Conservation (phyloP, 1,140 invertebrate species). For the Vanessa atalanta region DNA sequence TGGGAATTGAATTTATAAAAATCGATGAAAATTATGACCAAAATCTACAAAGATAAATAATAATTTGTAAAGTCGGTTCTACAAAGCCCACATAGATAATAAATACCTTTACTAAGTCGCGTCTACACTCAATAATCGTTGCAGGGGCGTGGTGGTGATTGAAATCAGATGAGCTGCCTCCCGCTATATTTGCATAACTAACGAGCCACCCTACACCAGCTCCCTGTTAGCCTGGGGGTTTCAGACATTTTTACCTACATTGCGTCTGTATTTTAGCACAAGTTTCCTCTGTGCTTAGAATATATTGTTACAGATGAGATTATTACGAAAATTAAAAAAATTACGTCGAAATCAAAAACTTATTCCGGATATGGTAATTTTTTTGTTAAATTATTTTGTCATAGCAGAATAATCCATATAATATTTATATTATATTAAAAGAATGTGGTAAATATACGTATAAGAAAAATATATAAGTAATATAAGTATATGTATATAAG, state of each 20-base stretch:
- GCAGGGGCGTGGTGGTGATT: conserved; percentile 17
- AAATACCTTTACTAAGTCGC: conserved; percentile 3
- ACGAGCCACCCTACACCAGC: conserved; percentile 45
- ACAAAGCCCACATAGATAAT: conserved; percentile 3
- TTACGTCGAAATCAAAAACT: no score
- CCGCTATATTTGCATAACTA: conserved; percentile 61
- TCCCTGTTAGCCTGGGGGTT: conserved; percentile 25
- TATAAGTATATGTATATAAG: no score
- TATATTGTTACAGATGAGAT: neutral
- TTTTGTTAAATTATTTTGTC: no score
- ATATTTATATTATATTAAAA: no score
- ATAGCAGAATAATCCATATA: no score
- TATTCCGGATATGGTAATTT: no score
- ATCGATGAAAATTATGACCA: no score
- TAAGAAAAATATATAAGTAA: no score
- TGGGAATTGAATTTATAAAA: no score
- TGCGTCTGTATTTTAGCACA: neutral
- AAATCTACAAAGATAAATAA: neutral
- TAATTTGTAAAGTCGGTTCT: neutral
- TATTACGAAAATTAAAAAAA: neutral
- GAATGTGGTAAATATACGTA: no score
- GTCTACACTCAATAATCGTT: conserved; percentile 27
- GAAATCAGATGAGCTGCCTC: conserved; percentile 25
- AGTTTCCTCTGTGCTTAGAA: neutral
- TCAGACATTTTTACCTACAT: conserved; percentile 23